Evolutionary conservation across 2,888 invertebrate species (phyloP).

Genomic region (Crematogaster levior): DNA sequence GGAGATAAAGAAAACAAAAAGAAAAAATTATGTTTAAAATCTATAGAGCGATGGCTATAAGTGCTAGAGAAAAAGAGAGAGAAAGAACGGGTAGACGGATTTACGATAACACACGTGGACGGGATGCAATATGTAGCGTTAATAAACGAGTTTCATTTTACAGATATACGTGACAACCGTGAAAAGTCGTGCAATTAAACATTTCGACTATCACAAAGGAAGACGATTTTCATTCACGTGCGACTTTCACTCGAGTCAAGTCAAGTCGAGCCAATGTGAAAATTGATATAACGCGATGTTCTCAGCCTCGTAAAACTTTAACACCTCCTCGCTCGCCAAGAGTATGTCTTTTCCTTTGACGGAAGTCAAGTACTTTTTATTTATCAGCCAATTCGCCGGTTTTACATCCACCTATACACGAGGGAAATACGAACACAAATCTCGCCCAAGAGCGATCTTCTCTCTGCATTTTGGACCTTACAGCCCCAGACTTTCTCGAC

Average conservation of each 20-base stretch:
- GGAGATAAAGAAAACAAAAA: neutral
- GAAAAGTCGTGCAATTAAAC: conserved; percentile 14
- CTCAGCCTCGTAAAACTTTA: conserved; percentile 36
- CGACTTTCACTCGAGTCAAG: neutral
- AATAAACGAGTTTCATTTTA: conserved; percentile 33
- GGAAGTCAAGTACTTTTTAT: conserved; percentile 48
- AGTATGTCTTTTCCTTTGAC: conserved; percentile 26
- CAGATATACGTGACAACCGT: conserved; percentile 8
- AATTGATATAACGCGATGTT: conserved; percentile 6
- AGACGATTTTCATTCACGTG: conserved; percentile 22
- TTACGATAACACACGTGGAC: conserved; percentile 10
- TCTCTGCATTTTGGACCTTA: neutral
- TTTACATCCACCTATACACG: conserved; percentile 28
- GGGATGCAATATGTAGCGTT: conserved; percentile 1
- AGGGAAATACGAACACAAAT: conserved; percentile 21
- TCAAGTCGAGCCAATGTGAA: neutral
- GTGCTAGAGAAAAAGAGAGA: neutral
- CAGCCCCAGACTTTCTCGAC: conserved; percentile 28
- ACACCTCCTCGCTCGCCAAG: neutral
- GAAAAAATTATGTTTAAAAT: neutral
- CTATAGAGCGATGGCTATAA: neutral
- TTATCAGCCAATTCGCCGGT: conserved; percentile 32
- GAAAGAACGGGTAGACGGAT: conserved; percentile 10
- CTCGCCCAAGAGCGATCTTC: conserved; percentile 22
- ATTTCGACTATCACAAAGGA: conserved; percentile 16